These are phyloP conservation scores for Pristionchus arcanus DNA, from an alignment of 2,888 invertebrate species.

Conservation along the genomic window DNA sequence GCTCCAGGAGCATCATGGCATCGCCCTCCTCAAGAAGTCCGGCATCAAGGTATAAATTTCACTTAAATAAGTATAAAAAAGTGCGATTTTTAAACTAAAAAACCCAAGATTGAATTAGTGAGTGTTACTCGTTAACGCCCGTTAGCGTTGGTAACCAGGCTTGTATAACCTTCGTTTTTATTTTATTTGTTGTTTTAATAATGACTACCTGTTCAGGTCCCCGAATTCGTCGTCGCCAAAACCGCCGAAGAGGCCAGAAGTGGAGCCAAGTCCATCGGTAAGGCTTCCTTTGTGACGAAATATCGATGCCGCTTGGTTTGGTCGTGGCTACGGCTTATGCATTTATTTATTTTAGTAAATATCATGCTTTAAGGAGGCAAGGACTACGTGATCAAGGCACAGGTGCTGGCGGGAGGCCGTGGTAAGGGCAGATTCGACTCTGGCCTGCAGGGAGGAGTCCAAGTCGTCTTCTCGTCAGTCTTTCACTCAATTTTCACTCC, in stretches of 20 bases:
- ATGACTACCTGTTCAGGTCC: conserved; percentile 62
- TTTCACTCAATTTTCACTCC: not conserved
- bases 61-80: not conserved
- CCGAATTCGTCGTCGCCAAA: conserved; percentile 76
- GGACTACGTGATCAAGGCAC: conserved; percentile 79
- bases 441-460: conserved; percentile 98
- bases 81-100: not conserved
- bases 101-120: too few species aligned
- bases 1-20: conserved; percentile 78
- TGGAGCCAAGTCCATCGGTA: conserved; percentile 73
- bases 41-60: conserved; percentile 63
- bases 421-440: conserved; percentile 94
- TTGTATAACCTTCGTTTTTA: not conserved
- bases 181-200: not conserved
- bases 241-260: conserved; percentile 73
- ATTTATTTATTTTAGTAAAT: not conserved
- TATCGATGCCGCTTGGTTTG: not conserved
- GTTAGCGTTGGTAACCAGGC: not conserved
- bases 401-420: conserved; percentile 97
- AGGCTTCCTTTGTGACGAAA: not conserved
- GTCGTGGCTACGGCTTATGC: not conserved
- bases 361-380: conserved; percentile 71
- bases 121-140: too few species aligned
- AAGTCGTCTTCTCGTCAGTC: conserved; percentile 93
- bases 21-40: conserved; percentile 70